A percentile compares a stretch with the other conserved stretches of the same genome.
These are phyloP conservation scores for Lanius ludovicianus DNA, from an alignment of 2,113 vertebrate species.

Conservation along the genomic window DNA sequence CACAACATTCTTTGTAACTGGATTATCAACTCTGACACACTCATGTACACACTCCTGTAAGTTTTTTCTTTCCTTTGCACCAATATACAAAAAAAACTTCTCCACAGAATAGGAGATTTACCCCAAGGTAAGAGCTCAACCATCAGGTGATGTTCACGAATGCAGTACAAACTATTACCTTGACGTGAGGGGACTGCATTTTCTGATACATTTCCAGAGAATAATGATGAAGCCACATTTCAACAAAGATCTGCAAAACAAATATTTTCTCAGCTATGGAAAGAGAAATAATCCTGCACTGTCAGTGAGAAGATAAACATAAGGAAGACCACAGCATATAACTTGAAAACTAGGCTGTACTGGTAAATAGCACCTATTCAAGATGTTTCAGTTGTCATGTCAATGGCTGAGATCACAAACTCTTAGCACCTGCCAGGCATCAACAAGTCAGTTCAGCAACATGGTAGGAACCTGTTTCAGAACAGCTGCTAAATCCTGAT, in stretches of 20 bases:
- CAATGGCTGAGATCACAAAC: background rate
- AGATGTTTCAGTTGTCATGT: background rate
- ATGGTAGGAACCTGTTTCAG: background rate
- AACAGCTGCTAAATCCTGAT: background rate
- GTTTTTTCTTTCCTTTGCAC: background rate
- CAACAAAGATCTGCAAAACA: conserved; percentile 90
- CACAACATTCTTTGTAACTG: background rate
- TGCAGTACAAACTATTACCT: conserved; percentile 79
- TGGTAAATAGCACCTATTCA: background rate
- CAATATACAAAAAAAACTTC: background rate
- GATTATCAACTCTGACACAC: background rate
- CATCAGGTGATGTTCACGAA: background rate
- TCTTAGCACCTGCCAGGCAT: background rate
- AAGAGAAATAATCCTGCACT: background rate
- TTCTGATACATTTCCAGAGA: conserved; percentile 97
- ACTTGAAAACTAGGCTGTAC: background rate
- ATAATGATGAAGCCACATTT: conserved; percentile 98
- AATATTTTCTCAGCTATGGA: background rate
- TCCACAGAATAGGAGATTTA: background rate
- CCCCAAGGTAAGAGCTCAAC: background rate
- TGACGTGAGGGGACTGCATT: conserved; percentile 95
- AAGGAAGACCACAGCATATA: background rate
- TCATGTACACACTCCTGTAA: background rate
- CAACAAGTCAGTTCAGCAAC: background rate
- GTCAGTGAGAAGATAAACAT: background rate